Conservation (phyloP, 2,888 invertebrate genomes). For the Callosobruchus maculatus region DNA sequence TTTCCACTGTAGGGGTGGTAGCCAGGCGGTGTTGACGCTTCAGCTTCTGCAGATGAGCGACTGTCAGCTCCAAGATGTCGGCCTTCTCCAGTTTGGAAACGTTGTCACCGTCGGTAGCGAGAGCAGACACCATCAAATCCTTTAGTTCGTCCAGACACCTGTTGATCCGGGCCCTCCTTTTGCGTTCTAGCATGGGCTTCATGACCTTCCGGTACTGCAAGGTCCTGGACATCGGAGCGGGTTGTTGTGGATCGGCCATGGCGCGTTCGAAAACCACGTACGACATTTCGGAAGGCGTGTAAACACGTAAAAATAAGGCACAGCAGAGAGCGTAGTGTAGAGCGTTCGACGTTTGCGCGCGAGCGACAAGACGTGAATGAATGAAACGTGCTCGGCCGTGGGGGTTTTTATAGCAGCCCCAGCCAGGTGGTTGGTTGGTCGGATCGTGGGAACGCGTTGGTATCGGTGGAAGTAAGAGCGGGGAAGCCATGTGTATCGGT, state of each 20-base stretch:
- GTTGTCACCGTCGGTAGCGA: constrained; percentile 85
- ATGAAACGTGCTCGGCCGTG: constrained; percentile 38
- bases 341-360: constrained; percentile 18
- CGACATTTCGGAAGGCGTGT: constrained; percentile 26
- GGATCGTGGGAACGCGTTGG: constrained; percentile 29
- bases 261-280: constrained; percentile 14
- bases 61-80: constrained; percentile 82
- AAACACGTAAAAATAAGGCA: constrained; percentile 38
- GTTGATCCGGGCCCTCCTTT: constrained; percentile 84
- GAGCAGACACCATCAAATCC: constrained; percentile 81
- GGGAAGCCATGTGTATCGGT: constrained; percentile 11
- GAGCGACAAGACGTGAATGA: constrained; percentile 49
- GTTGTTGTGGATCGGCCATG: constrained; percentile 9
- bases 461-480: constrained; percentile 7
- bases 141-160: constrained; percentile 86
- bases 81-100: constrained; percentile 85
- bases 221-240: constrained; percentile 70
- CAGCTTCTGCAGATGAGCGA: constrained; percentile 79
- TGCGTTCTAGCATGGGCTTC: constrained; percentile 88
- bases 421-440: constrained; percentile 8
- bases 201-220: constrained; percentile 92
- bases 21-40: constrained; percentile 73
- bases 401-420: constrained; percentile 24
- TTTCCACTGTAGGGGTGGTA: constrained; percentile 65
- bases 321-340: constrained; percentile 53